Evolutionary conservation across 2,888 invertebrate species (phyloP).

Genomic region (Ramazzottius varieornatus): DNA sequence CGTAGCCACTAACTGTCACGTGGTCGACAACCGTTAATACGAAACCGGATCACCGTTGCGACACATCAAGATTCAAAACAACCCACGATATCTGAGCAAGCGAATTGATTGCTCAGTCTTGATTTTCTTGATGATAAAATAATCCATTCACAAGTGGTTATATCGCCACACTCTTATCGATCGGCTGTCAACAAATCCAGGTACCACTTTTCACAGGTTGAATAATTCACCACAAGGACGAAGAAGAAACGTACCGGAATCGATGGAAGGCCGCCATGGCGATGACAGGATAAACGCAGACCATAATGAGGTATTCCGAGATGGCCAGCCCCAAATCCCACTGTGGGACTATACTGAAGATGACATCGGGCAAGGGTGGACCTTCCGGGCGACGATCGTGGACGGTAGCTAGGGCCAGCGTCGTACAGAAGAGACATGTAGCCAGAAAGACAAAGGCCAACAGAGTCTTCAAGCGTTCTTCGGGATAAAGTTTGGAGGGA

Average conservation of each 20-base stretch:
- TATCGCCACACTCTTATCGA: no score
- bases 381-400: slow-evolving; percentile 16
- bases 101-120: no score
- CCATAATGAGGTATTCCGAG: slow-evolving; percentile 16
- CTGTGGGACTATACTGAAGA: slow-evolving; percentile 14
- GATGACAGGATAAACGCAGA: slow-evolving; percentile 12
- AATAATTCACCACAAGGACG: no score
- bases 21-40: no score
- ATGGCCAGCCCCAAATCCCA: slow-evolving; percentile 13
- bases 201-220: no score
- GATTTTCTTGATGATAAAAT: no score
- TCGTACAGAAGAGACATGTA: neutral
- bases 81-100: no score
- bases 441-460: neutral
- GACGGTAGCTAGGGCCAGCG: slow-evolving; percentile 12
- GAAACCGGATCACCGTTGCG: no score
- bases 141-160: no score
- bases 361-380: slow-evolving; percentile 16
- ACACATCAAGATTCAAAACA: no score
- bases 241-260: slow-evolving; percentile 5
- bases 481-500: neutral
- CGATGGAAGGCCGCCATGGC: slow-evolving; percentile 13
- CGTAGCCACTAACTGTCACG: no score
- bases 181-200: no score
- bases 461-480: neutral